Evolutionary conservation across 2,113 vertebrate genomes (phyloP).

Genomic region (Copsychus sechellarum): DNA sequence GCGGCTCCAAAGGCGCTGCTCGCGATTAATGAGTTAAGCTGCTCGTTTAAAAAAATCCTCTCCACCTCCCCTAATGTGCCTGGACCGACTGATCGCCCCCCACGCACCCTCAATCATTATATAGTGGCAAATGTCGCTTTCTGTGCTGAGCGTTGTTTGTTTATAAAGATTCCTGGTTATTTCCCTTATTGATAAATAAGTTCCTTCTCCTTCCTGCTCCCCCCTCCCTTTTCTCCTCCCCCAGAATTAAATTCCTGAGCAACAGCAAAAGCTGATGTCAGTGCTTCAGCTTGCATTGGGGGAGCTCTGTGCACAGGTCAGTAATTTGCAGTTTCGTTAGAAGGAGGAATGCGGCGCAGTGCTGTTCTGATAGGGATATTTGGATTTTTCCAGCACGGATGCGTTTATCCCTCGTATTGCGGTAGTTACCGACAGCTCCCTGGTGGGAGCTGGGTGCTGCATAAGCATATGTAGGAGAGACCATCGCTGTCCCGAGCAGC

Average conservation of each 20-base stretch:
- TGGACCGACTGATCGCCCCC: neutral
- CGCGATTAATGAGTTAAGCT: neutral
- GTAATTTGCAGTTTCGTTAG: slow-evolving; percentile 40
- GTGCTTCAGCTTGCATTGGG: slow-evolving; percentile 59
- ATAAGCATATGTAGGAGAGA: neutral
- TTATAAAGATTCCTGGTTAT: neutral
- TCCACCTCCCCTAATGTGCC: neutral
- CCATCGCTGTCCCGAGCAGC: neutral
- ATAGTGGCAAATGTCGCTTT: neutral
- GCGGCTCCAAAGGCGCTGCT: neutral
- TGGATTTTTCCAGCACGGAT: neutral
- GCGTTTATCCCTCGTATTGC: neutral
- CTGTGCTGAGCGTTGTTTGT: neutral
- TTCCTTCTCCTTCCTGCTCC: slow-evolving; percentile 54
- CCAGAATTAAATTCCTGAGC: slow-evolving; percentile 68
- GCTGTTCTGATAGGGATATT: neutral
- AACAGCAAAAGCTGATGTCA: slow-evolving; percentile 65
- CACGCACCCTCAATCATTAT: neutral
- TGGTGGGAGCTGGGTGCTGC: neutral
- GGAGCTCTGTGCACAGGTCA: slow-evolving; percentile 59
- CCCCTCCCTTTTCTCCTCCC: slow-evolving; percentile 57
- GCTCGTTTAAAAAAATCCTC: neutral
- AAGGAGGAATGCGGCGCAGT: neutral
- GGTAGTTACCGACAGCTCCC: neutral
- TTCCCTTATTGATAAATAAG: slow-evolving; percentile 57